phyloP scores from a whole-genome alignment of 2,888 invertebrate species.

The Teleiodes luculella region DNA sequence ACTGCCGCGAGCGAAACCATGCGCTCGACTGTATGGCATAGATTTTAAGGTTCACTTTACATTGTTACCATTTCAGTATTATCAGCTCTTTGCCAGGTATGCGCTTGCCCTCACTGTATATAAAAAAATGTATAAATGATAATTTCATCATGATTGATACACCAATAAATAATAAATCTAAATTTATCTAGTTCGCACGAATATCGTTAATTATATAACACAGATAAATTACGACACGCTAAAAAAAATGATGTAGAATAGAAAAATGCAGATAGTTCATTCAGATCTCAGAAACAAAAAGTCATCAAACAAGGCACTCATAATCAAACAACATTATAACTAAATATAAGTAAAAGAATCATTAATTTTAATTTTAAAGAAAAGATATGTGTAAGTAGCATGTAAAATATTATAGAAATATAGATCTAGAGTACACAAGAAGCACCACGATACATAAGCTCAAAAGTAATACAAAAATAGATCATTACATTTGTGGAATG shows the following conservation, averaged over 20 bases:
- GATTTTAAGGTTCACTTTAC: too few relatives aligned
- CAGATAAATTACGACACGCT: constrained; percentile 29
- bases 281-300: constrained; percentile 42
- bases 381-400: neutral
- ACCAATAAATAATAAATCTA: constrained; percentile 45
- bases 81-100: too few relatives aligned
- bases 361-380: neutral
- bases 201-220: constrained; percentile 31
- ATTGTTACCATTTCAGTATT: too few relatives aligned
- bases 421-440: constrained; percentile 19
- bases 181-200: constrained; percentile 32
- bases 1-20: too few relatives aligned
- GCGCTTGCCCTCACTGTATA: too few relatives aligned
- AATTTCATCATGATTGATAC: constrained; percentile 21
- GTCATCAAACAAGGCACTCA: constrained; percentile 19
- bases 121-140: constrained; percentile 1
- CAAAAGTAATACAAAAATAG: constrained; percentile 40
- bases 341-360: neutral
- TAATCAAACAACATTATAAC: neutral
- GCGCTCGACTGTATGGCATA: too few relatives aligned
- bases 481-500: constrained; percentile 42
- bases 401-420: constrained; percentile 3
- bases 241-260: constrained; percentile 12
- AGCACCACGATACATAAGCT: constrained; percentile 35
- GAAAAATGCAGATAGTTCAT: constrained; percentile 28